Evolutionary conservation across 2,797 vertebrate species (phyloP).

Genomic region (Galaxias olidus): DNA sequence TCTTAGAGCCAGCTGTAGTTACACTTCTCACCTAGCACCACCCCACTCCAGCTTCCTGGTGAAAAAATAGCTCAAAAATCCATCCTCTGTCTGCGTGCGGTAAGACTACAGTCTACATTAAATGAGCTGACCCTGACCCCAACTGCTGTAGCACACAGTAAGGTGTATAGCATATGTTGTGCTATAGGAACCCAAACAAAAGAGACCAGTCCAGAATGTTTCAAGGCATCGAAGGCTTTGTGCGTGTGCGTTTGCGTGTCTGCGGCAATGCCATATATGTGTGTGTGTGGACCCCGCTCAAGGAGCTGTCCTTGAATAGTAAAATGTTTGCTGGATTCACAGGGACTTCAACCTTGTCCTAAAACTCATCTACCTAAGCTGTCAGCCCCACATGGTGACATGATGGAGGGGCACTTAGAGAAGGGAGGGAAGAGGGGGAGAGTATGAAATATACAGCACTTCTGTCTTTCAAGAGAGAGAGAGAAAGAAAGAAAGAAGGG

Average conservation of each 20-base stretch:
- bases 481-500: too few relatives aligned
- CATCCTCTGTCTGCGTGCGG: too few relatives aligned
- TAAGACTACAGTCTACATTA: too few relatives aligned
- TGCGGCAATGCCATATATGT: neutral
- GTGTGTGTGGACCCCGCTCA: constrained; percentile 7
- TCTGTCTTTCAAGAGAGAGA: constrained; percentile 12
- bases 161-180: constrained; percentile 27
- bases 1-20: too few relatives aligned
- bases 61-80: too few relatives aligned
- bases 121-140: too few relatives aligned
- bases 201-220: too few relatives aligned
- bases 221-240: neutral
- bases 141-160: too few relatives aligned
- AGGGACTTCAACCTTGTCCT: constrained; percentile 45
- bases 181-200: constrained; percentile 31
- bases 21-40: too few relatives aligned
- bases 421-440: constrained; percentile 4
- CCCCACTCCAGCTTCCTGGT: too few relatives aligned
- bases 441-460: constrained; percentile 22
- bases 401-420: constrained; percentile 47
- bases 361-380: constrained; percentile 57
- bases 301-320: constrained; percentile 59
- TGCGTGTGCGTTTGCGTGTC: neutral
- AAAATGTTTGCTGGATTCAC: constrained; percentile 54
- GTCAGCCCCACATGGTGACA: constrained; percentile 56